Evolutionary conservation across 2,797 vertebrate species (phyloP).

Genomic region (Ceyx erithaca): DNA sequence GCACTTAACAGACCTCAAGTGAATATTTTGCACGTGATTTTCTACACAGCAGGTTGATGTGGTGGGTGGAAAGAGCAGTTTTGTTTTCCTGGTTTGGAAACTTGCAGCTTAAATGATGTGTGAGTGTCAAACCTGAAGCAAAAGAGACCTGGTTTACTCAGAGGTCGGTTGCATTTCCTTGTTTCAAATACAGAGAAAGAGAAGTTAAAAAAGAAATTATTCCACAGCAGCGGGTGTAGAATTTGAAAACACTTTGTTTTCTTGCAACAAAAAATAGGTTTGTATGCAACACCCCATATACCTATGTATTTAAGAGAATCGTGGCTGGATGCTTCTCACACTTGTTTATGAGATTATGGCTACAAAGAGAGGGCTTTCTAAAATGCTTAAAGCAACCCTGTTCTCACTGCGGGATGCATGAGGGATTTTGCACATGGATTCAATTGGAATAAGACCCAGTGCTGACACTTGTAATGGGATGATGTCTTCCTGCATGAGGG

Average conservation of each 20-base stretch:
- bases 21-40: background rate
- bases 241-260: constrained; percentile 24
- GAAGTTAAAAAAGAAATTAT: background rate
- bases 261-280: background rate
- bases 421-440: background rate
- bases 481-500: background rate
- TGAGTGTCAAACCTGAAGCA: constrained; percentile 28
- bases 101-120: background rate
- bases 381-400: background rate
- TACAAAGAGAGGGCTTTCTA: background rate
- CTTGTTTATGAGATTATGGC: background rate
- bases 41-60: background rate
- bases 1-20: background rate
- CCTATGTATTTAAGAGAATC: background rate
- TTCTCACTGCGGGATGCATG: accelerated
- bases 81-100: background rate
- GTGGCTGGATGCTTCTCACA: background rate
- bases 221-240: background rate
- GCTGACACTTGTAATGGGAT: background rate
- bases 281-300: background rate
- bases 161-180: background rate
- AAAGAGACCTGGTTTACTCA: background rate
- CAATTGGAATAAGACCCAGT: background rate
- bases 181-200: background rate
- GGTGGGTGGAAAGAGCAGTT: constrained; percentile 4